These are phyloP conservation scores for Capitella teleta DNA, from an alignment of 1,140 invertebrate species.

Conservation along the genomic window DNA sequence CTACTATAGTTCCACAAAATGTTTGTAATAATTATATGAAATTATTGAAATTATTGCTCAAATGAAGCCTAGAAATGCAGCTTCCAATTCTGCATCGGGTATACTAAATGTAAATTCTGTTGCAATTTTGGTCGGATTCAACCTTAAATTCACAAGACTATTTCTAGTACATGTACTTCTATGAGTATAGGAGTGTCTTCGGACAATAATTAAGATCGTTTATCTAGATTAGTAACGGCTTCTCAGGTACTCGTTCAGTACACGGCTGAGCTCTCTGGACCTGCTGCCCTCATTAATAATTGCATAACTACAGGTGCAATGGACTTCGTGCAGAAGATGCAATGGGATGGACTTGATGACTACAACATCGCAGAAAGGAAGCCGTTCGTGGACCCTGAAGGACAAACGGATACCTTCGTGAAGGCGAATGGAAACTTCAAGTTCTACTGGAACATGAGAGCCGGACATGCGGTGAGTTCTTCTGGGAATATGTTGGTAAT, in stretches of 20 bases:
- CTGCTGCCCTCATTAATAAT: neutral
- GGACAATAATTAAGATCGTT: neutral
- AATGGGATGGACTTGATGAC: conserved; percentile 2
- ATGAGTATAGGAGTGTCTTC: neutral
- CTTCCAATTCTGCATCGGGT: too few relatives aligned
- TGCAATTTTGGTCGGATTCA: neutral
- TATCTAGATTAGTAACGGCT: neutral
- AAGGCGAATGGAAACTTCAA: conserved; percentile 12
- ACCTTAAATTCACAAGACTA: neutral
- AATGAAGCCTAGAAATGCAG: too few relatives aligned
- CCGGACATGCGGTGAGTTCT: conserved; percentile 8
- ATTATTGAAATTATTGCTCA: too few relatives aligned
- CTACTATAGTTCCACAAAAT: too few relatives aligned
- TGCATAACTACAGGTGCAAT: conserved; percentile 3
- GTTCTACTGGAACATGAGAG: conserved; percentile 11
- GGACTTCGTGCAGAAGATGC: conserved; percentile 10
- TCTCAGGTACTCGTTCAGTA: neutral
- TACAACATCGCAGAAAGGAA: conserved; percentile 5
- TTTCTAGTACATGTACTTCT: neutral
- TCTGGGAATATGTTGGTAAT: too few relatives aligned
- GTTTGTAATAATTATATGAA: too few relatives aligned
- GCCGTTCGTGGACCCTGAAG: conserved; percentile 1
- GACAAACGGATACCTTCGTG: conserved; percentile 10
- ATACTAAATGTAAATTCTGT: too few relatives aligned
- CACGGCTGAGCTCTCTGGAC: neutral